Evolutionary conservation across 2,113 vertebrate species (phyloP).

Genomic region (Cyrtonyx montezumae): DNA sequence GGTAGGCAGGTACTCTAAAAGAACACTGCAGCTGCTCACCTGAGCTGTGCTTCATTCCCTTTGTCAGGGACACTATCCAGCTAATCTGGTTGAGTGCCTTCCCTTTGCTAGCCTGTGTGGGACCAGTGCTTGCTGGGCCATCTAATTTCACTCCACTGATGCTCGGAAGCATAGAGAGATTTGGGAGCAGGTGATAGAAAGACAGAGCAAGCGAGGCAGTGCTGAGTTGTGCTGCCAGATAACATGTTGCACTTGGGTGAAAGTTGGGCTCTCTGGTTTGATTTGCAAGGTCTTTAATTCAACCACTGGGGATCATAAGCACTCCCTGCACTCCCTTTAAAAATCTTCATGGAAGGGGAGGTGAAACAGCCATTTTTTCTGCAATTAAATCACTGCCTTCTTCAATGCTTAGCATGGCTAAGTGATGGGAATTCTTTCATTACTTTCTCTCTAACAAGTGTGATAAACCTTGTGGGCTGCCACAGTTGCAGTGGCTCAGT

Average conservation of each 20-base stretch:
- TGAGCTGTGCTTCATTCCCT: background rate
- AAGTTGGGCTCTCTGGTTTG: background rate
- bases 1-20: background rate
- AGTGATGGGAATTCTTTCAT: background rate
- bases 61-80: background rate
- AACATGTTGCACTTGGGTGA: background rate
- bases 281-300: background rate
- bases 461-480: background rate
- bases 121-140: background rate
- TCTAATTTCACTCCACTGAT: background rate
- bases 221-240: background rate
- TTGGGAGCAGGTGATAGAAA: background rate
- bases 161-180: background rate
- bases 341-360: background rate
- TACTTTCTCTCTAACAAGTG: background rate
- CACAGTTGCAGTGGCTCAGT: background rate
- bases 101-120: background rate
- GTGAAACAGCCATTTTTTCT: background rate
- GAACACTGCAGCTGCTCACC: background rate
- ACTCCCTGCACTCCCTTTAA: background rate
- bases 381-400: background rate
- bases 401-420: rapidly evolving
- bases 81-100: background rate
- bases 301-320: background rate
- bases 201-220: background rate